phyloP scores from a whole-genome alignment of 2,888 invertebrate species.

The Carabus problematicus region DNA sequence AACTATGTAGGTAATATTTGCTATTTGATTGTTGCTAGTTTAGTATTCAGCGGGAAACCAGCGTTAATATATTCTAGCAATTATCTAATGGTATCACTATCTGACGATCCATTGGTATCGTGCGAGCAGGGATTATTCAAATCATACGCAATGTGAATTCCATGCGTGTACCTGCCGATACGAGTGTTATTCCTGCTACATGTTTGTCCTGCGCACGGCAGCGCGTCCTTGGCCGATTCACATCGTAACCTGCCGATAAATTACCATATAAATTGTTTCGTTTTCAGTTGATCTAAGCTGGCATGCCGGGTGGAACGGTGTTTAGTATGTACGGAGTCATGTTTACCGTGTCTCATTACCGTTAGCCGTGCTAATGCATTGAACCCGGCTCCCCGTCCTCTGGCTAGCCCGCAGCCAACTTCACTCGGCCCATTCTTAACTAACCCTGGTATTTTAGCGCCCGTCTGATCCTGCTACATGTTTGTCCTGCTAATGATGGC shows the following conservation, averaged over 20 bases:
- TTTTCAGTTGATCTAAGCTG: slow-evolving; percentile 20
- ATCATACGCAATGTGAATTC: slow-evolving; percentile 30
- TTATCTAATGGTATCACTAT: neutral
- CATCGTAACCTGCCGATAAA: slow-evolving; percentile 15
- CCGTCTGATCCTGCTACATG: slow-evolving; percentile 16
- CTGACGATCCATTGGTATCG: slow-evolving; percentile 13
- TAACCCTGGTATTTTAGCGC: neutral
- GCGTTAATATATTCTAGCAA: too few species aligned
- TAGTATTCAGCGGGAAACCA: too few species aligned
- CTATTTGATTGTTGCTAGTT: too few species aligned
- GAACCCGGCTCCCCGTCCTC: neutral
- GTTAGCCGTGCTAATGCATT: slow-evolving; percentile 13
- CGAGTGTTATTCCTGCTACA: slow-evolving; percentile 24
- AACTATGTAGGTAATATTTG: too few species aligned
- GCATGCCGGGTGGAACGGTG: neutral
- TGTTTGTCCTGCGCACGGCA: neutral
- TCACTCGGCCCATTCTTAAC: slow-evolving; percentile 5
- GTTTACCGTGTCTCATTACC: slow-evolving; percentile 21
- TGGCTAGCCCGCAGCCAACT: slow-evolving; percentile 7
- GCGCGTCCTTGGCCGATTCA: neutral
- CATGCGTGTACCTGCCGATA: slow-evolving; percentile 27
- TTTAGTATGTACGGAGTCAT: neutral
- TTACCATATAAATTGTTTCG: slow-evolving; percentile 41
- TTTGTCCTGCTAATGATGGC: slow-evolving; percentile 14
- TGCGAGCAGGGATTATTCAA: slow-evolving; percentile 20